phyloP scores from a whole-genome alignment of 1,140 invertebrate species.

The Apis dorsata region DNA sequence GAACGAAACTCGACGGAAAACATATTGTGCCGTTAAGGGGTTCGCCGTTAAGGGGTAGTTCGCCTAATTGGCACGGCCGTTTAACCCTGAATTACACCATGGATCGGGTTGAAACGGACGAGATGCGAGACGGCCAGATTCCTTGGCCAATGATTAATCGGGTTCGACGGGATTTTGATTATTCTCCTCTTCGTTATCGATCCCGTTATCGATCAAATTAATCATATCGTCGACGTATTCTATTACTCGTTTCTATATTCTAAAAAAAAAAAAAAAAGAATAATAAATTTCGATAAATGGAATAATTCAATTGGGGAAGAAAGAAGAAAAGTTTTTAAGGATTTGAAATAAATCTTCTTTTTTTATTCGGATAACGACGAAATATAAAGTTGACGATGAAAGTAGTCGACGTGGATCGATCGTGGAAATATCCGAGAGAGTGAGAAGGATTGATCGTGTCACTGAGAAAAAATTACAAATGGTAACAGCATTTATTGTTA shows the following conservation, averaged over 20 bases:
- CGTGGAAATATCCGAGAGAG: background rate
- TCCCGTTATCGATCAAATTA: background rate
- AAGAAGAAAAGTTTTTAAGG: background rate
- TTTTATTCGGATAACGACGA: slow-evolving; percentile 35
- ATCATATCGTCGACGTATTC: background rate
- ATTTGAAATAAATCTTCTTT: slow-evolving; percentile 20
- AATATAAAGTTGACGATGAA: slow-evolving; percentile 12
- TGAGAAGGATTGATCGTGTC: slow-evolving; percentile 22
- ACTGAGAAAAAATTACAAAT: slow-evolving; percentile 74
- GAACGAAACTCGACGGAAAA: slow-evolving; percentile 65
- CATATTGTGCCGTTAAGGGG: slow-evolving; percentile 77
- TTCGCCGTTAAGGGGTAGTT: slow-evolving; percentile 65
- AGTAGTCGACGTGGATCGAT: background rate
- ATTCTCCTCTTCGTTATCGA: background rate
- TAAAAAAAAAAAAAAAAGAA: background rate
- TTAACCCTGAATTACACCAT: slow-evolving; percentile 68
- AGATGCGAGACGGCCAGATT: slow-evolving; percentile 59
- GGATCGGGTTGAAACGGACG: slow-evolving; percentile 29
- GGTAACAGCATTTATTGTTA: slow-evolving; percentile 80
- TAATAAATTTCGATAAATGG: background rate
- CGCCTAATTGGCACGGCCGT: slow-evolving; percentile 73
- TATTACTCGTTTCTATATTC: too few species aligned
- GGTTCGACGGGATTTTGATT: background rate
- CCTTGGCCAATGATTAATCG: slow-evolving; percentile 59
- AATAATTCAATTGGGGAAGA: background rate